A percentile compares a stretch with the other conserved stretches of the same genome.
phyloP scores from a whole-genome alignment of 2,797 vertebrate species.

The Enteromius anoplus region DNA sequence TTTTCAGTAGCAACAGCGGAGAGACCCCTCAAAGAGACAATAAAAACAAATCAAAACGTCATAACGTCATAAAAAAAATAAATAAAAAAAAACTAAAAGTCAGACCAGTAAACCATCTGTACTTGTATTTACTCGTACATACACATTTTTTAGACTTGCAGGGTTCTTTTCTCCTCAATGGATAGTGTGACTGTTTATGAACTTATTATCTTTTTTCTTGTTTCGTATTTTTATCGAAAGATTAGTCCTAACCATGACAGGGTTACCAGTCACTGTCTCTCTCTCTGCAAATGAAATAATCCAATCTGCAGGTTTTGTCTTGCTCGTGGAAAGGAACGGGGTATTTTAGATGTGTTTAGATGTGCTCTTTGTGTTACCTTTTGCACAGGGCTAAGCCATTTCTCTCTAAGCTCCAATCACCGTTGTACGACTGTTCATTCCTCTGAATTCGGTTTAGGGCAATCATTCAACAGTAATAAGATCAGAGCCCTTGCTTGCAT shows the following conservation, averaged over 20 bases:
- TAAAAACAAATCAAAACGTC: not conserved
- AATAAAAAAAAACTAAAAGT: not conserved
- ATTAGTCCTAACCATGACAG: not conserved
- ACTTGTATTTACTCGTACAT: not conserved
- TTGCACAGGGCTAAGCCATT: constrained; percentile 38
- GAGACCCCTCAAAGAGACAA: constrained; percentile 4
- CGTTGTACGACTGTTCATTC: constrained; percentile 42
- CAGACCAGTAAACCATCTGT: not conserved
- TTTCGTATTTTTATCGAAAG: not conserved
- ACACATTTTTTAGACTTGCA: not conserved
- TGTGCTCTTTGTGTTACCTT: constrained; percentile 40
- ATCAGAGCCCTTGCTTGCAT: constrained; percentile 50
- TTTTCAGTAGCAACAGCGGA: not conserved
- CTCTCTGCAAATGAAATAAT: constrained; percentile 12
- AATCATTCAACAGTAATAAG: constrained; percentile 59
- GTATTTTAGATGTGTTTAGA: constrained; percentile 37
- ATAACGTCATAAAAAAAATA: not conserved
- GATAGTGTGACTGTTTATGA: not conserved
- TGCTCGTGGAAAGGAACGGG: not conserved
- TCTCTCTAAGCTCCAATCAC: constrained; percentile 49
- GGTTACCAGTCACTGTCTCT: not conserved
- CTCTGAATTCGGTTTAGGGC: constrained; percentile 45
- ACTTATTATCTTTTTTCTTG: not conserved
- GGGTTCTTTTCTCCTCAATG: not conserved
- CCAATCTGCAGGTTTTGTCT: constrained; percentile 9